Evolutionary conservation across 2,888 invertebrate species (phyloP).

Genomic region (Tenodera sinensis): DNA sequence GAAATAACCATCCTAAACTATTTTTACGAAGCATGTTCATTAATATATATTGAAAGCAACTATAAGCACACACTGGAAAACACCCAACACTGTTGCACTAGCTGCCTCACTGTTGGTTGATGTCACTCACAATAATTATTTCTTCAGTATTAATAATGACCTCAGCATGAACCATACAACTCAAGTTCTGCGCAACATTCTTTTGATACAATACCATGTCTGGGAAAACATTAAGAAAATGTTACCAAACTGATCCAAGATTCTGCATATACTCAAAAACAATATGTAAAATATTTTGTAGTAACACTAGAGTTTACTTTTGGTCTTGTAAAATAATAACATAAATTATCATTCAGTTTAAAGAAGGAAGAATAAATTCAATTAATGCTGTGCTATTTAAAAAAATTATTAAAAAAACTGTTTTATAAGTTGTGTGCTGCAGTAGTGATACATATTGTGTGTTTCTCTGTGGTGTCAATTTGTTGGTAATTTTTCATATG

Average conservation of each 20-base stretch:
- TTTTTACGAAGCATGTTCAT: neutral
- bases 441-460: neutral
- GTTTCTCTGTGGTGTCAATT: neutral
- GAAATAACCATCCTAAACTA: neutral
- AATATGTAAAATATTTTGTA: neutral
- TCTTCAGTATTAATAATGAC: neutral
- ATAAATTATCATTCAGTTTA: neutral
- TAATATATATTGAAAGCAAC: neutral
- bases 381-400: neutral
- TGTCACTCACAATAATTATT: neutral
- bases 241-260: neutral
- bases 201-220: neutral
- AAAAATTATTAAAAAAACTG: neutral
- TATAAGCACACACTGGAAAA: neutral
- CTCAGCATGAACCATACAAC: neutral
- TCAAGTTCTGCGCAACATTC: neutral
- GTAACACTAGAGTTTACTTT: neutral
- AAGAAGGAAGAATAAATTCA: neutral
- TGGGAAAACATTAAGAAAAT: neutral
- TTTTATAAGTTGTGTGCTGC: neutral
- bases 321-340: neutral
- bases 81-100: neutral
- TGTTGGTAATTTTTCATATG: constrained; percentile 5
- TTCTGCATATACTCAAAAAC: neutral
- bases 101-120: neutral